Conservation (phyloP, 2,888 invertebrate species). For the Pollenia griseotomentosa region DNA sequence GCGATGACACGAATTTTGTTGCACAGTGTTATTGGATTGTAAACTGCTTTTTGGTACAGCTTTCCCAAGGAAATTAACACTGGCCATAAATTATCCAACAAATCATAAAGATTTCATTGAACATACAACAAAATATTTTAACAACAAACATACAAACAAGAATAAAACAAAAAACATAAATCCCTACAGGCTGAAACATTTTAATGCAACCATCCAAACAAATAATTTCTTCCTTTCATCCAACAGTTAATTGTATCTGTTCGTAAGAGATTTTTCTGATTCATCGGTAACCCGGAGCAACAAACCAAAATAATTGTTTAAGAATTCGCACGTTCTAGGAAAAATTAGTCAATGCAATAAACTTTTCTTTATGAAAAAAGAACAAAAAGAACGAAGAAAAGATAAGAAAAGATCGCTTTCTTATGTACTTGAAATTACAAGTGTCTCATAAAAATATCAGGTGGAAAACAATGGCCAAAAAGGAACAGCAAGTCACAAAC, state of each 20-base stretch:
- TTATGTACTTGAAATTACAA: constrained; percentile 33
- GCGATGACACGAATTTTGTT: no score
- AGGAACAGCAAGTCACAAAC: not conserved
- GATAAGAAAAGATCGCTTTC: constrained; percentile 20
- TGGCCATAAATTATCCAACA: constrained; percentile 51
- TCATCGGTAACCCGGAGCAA: not conserved
- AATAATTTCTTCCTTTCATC: not conserved
- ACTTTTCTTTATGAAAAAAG: not conserved
- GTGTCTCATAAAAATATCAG: constrained; percentile 51
- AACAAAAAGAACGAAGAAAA: constrained; percentile 4
- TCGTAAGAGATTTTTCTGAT: not conserved
- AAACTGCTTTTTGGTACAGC: not conserved
- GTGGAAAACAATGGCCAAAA: constrained; percentile 1
- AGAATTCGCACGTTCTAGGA: constrained; percentile 29
- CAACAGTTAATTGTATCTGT: not conserved
- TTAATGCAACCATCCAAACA: not conserved
- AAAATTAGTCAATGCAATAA: constrained; percentile 5
- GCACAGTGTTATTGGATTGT: no score
- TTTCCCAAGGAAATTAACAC: not conserved
- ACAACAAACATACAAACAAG: constrained; percentile 3
- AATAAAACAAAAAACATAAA: not conserved
- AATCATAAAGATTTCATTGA: constrained; percentile 53
- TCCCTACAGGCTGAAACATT: constrained; percentile 1
- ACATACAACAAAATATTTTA: constrained; percentile 28
- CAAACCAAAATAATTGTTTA: not conserved